phyloP scores from a whole-genome alignment of 2,888 invertebrate genomes.

The Glyphotaelius pellucidus region DNA sequence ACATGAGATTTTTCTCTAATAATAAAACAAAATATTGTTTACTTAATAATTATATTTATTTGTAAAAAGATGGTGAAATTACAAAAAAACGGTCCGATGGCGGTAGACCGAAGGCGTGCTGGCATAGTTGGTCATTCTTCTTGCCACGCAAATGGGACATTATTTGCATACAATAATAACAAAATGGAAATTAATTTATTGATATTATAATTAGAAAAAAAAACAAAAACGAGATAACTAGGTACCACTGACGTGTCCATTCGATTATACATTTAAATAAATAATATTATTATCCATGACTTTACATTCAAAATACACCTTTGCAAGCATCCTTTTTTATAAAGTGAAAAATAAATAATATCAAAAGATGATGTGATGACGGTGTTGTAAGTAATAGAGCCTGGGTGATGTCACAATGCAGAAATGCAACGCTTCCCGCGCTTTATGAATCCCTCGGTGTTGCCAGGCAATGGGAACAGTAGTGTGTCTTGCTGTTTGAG shows the following conservation, averaged over 20 bases:
- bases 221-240: conserved; percentile 58
- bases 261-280: conserved; percentile 55
- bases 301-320: conserved; percentile 55
- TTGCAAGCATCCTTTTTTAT: conserved; percentile 44
- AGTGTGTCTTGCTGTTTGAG: conserved; percentile 22
- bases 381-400: conserved; percentile 11
- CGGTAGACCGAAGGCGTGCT: conserved; percentile 49
- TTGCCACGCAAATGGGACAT: conserved; percentile 65
- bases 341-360: conserved; percentile 52
- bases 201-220: conserved; percentile 60
- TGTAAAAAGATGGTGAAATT: conserved; percentile 65
- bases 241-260: conserved; percentile 56
- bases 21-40: not conserved
- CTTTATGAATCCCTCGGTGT: conserved; percentile 53
- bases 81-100: conserved; percentile 63
- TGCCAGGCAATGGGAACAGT: conserved; percentile 40
- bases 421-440: conserved; percentile 55
- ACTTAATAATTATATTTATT: conserved; percentile 66
- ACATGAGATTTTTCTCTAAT: too few relatives aligned
- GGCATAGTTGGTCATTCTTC: conserved; percentile 60
- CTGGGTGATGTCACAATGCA: conserved; percentile 40
- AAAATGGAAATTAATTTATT: conserved; percentile 66
- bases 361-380: conserved; percentile 45
- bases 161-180: conserved; percentile 63
- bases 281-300: conserved; percentile 52